These are phyloP conservation scores for Rhea pennata DNA, from an alignment of 2,113 vertebrate species.

Conservation along the genomic window DNA sequence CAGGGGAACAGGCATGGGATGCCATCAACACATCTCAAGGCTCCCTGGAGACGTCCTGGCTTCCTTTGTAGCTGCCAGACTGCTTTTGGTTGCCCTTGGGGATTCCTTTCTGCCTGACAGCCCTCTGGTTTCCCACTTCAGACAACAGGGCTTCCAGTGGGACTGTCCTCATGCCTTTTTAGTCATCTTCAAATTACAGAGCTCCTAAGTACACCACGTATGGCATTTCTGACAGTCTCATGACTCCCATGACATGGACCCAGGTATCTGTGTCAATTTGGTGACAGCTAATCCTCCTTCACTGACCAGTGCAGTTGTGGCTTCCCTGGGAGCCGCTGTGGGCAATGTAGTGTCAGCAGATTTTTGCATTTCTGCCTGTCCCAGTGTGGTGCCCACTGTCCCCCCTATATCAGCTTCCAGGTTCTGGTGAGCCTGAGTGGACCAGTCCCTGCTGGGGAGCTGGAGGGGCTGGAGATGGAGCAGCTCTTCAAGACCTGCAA, in stretches of 20 bases:
- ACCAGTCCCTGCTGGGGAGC: no score
- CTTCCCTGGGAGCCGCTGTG: no score
- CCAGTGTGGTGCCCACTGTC: not conserved
- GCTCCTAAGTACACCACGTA: accelerated
- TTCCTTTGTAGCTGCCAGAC: not conserved
- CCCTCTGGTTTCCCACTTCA: no score
- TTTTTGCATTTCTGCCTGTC: not conserved
- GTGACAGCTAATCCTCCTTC: no score
- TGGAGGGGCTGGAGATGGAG: no score
- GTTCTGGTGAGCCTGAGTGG: no score
- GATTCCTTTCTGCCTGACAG: not conserved
- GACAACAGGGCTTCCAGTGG: not conserved
- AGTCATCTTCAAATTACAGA: not conserved
- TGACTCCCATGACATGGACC: accelerated
- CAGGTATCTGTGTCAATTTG: not conserved
- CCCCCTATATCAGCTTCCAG: no score
- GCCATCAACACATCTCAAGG: accelerated
- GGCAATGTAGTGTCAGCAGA: no score
- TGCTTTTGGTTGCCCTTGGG: not conserved
- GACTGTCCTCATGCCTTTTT: accelerated
- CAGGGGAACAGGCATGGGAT: not conserved
- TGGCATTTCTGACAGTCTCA: accelerated
- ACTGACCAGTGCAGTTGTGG: no score
- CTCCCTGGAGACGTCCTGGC: not conserved
- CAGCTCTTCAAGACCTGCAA: no score